Conservation (phyloP, 2,888 invertebrate species). For the Osmoderma eremita region DNA sequence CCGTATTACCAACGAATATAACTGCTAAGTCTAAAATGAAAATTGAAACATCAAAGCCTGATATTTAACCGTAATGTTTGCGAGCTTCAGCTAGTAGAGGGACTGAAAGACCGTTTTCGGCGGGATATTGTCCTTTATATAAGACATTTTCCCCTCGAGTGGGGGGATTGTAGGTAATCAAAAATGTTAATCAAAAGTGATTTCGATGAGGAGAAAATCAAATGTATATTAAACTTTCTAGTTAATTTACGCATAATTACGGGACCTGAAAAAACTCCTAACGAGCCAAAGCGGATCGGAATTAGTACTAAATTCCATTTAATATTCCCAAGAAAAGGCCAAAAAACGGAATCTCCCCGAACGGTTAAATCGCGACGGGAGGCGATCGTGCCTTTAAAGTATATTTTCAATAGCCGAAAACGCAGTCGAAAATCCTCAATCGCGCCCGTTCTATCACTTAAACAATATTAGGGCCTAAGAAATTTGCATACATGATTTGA, state of each 20-base stretch:
- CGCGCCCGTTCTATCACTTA: constrained; percentile 23
- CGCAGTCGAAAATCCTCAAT: constrained; percentile 12
- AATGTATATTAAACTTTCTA: constrained; percentile 4
- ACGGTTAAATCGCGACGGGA: constrained; percentile 3
- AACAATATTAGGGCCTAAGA: constrained; percentile 29
- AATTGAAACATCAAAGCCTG: too few relatives aligned
- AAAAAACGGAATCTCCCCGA: constrained; percentile 5
- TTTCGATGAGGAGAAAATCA: neutral
- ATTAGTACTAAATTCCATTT: constrained; percentile 11
- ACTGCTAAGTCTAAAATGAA: too few relatives aligned
- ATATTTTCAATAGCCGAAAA: constrained; percentile 22
- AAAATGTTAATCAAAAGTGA: neutral
- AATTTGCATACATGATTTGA: constrained; percentile 45
- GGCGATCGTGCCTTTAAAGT: neutral
- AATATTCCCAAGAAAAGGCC: constrained; percentile 14
- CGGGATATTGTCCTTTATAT: too few relatives aligned
- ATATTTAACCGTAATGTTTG: too few relatives aligned
- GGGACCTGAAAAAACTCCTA: constrained; percentile 13
- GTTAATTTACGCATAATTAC: constrained; percentile 16
- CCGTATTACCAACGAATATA: too few relatives aligned
- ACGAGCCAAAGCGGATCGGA: constrained; percentile 15
- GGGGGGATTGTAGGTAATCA: too few relatives aligned
- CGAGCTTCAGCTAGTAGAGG: too few relatives aligned
- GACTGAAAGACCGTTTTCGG: too few relatives aligned
- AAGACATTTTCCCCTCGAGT: too few relatives aligned